These are phyloP conservation scores for Oscheius sp. DNA, from an alignment of 2,888 invertebrate genomes.

Conservation along the genomic window DNA sequence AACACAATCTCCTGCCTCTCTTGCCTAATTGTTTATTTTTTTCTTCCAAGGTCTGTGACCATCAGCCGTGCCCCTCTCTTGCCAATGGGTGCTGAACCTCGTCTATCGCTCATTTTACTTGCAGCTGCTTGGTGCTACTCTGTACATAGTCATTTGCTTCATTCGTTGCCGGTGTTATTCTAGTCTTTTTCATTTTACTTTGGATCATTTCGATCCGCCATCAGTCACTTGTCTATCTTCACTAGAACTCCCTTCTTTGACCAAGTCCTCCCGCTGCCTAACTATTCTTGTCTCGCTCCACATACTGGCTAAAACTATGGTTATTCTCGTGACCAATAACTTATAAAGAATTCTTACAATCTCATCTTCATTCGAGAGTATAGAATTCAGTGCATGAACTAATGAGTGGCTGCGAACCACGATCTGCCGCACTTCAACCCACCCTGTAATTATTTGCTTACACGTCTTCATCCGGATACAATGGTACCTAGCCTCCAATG, in stretches of 20 bases:
- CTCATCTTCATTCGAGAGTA: no score
- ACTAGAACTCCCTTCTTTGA: conserved; percentile 4
- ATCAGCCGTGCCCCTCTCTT: conserved; percentile 23
- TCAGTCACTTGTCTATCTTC: conserved; percentile 27
- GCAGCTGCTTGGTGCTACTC: conserved; percentile 36
- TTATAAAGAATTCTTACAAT: no score
- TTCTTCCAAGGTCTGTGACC: not conserved
- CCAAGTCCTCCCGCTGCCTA: conserved; percentile 7
- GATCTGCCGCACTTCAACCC: not conserved
- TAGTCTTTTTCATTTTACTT: conserved; percentile 28
- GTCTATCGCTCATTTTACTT: conserved; percentile 3
- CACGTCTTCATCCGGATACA: not conserved
- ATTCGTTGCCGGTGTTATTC: conserved; percentile 29
- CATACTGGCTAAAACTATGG: conserved; percentile 22
- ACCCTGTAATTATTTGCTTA: not conserved
- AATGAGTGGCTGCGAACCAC: not conserved
- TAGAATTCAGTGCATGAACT: not conserved
- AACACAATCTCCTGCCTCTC: conserved; percentile 7
- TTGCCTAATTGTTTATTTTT: conserved; percentile 5
- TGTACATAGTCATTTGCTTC: conserved; percentile 28
- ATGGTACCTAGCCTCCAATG: conserved; percentile 15
- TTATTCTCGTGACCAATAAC: conserved; percentile 13
- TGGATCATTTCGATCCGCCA: conserved; percentile 3
- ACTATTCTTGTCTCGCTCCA: not conserved
- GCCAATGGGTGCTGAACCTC: conserved; percentile 13